Evolutionary conservation across 2,888 invertebrate species (phyloP), one percentile per base, ranked within the genome.

Genomic region (Ischnura elegans): DNA sequence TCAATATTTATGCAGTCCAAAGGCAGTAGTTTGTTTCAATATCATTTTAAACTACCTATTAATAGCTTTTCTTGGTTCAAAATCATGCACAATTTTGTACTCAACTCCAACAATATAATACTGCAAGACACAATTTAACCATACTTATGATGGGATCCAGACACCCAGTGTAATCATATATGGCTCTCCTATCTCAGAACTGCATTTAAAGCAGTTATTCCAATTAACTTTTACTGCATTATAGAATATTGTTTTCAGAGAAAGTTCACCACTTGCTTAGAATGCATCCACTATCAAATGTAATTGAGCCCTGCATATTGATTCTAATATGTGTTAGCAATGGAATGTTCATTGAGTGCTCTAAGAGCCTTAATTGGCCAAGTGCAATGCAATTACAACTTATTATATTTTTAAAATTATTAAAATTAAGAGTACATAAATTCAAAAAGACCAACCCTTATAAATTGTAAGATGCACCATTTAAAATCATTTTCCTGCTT

Each of bases 291-390:
- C 51, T 51, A 4, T 43, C 61, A 61, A 43, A 43, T 42, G 0
- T 21, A 66, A 90, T n/a, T 45, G 29, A 29, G 42, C 43, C 43
- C n/a, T 61, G 25, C 16, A 29, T 36, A 76, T 8, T 86, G 86
- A 21, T 45, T 90, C 61, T 90, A 90, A 90, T 90, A 61, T 66
- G 13, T 43, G 25, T 90, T 90, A 61, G 43, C 90, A 90, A n/a
- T 90, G 90, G 45, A 90, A 45, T 43, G 10, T 66, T 43, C 61
- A 66, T 90, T 66, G 43, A 55, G n/a, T 43, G 13, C 43, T 42
- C n/a, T 90, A 66, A 66, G 13, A 19, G 36, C 42, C 36, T 42
- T 36, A 42, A 10, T 43, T 43, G 61, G 36, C 87, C 51, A 87
- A 87, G 36, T 19, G 21, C 3, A 10, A 36, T 61, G 43, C 61